These are phyloP conservation scores for Botia kubotai DNA, from an alignment of 2,797 vertebrate genomes.

Conservation along the genomic window DNA sequence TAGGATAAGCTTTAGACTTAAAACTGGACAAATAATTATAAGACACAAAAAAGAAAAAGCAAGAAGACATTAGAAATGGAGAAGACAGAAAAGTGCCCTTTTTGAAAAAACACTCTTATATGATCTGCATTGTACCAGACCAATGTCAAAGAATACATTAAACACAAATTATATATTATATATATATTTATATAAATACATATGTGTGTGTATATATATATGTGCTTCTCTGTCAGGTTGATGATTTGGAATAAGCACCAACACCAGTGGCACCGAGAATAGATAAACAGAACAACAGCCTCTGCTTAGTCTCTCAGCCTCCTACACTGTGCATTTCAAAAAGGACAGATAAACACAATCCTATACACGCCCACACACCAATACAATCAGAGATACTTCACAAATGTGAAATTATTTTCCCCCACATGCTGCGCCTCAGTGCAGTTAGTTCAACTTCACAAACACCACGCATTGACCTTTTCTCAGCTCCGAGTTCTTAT, in stretches of 20 bases:
- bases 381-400: slow-evolving; percentile 33
- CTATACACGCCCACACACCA: slow-evolving; percentile 35
- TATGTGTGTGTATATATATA: too few relatives aligned
- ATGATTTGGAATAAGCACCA: not conserved
- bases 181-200: too few relatives aligned
- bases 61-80: too few relatives aligned
- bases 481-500: slow-evolving; percentile 1
- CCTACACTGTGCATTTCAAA: slow-evolving; percentile 41
- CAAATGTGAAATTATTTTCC: slow-evolving; percentile 31
- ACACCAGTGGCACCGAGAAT: not conserved
- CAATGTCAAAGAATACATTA: too few relatives aligned
- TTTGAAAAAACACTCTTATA: too few relatives aligned
- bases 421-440: not conserved
- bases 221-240: not conserved
- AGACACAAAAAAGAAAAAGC: too few relatives aligned
- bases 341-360: slow-evolving; percentile 36
- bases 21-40: too few relatives aligned
- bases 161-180: too few relatives aligned
- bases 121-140: too few relatives aligned
- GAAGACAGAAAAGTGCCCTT: too few relatives aligned
- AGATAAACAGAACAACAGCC: slow-evolving; percentile 18
- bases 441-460: slow-evolving; percentile 2
- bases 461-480: slow-evolving; percentile 26
- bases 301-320: slow-evolving; percentile 12
- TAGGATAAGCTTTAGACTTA: too few relatives aligned